Evolutionary conservation across 2,113 vertebrate genomes (phyloP).

Genomic region (Uropsilus gracilis): DNA sequence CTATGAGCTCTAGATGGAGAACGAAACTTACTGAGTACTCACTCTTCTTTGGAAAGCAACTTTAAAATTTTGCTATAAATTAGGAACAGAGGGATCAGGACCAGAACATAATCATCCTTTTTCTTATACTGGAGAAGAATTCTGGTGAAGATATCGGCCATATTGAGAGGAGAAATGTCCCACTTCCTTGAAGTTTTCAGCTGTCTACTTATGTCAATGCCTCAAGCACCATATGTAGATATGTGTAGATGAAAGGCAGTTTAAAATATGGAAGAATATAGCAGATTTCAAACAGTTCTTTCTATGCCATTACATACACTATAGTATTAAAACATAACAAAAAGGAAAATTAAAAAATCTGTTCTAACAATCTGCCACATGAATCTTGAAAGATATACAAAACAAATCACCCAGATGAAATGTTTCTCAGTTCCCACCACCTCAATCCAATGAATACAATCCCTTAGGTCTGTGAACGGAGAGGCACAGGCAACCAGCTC

Average conservation of each 20-base stretch:
- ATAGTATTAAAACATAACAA: constrained; percentile 80
- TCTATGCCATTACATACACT: constrained; percentile 65
- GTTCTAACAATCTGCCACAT: constrained; percentile 73
- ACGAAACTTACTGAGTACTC: background rate
- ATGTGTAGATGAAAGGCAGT: background rate
- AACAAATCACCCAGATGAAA: constrained; percentile 59
- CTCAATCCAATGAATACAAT: background rate
- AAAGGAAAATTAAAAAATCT: constrained; percentile 80
- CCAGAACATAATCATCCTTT: background rate
- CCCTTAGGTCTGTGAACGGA: background rate
- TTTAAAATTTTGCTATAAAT: background rate
- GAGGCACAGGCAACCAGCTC: background rate
- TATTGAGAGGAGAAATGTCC: background rate
- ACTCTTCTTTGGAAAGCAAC: background rate
- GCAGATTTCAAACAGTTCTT: constrained; percentile 76
- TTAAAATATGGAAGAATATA: constrained; percentile 65
- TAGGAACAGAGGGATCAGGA: background rate
- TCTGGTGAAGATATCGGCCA: background rate
- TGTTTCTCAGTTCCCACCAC: background rate
- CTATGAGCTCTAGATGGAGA: too few species aligned
- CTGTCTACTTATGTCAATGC: background rate
- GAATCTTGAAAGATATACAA: constrained; percentile 65
- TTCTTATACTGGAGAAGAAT: background rate
- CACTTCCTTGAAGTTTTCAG: background rate
- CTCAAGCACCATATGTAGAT: constrained; percentile 64